phyloP scores from a whole-genome alignment of 2,888 invertebrate genomes.

The Eupithecia tripunctaria region DNA sequence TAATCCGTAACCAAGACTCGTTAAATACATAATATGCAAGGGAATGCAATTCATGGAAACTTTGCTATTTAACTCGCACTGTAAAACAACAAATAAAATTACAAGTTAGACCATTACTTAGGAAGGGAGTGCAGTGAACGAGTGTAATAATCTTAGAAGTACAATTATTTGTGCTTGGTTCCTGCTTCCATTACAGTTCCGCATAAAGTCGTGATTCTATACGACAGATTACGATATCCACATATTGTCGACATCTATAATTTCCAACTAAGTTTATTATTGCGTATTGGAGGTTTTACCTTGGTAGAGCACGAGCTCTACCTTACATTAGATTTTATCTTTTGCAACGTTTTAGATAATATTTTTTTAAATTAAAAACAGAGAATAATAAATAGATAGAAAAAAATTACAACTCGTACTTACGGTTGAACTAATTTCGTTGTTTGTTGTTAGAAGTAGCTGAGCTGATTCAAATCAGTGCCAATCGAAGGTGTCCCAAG shows the following conservation, averaged over 20 bases:
- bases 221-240: conserved; percentile 23
- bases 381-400: no score
- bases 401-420: not conserved
- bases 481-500: not conserved
- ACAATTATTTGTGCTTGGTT: conserved; percentile 35
- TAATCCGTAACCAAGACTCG: not conserved
- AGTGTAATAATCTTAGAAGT: not conserved
- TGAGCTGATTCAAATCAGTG: not conserved
- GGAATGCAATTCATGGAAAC: conserved; percentile 1
- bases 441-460: no score
- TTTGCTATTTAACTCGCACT: not conserved
- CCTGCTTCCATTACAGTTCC: conserved; percentile 53
- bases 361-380: not conserved
- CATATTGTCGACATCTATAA: conserved; percentile 1
- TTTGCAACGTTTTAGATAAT: not conserved
- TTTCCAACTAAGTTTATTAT: not conserved
- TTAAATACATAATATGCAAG: not conserved
- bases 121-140: not conserved
- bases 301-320: not conserved
- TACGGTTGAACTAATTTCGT: not conserved
- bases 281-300: not conserved
- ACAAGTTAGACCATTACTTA: not conserved
- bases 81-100: not conserved
- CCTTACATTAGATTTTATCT: not conserved
- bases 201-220: conserved; percentile 40